Base-by-base conservation (phyloP, 1,140 invertebrate species). In the Trichomalopsis sarcophagae region DNA sequence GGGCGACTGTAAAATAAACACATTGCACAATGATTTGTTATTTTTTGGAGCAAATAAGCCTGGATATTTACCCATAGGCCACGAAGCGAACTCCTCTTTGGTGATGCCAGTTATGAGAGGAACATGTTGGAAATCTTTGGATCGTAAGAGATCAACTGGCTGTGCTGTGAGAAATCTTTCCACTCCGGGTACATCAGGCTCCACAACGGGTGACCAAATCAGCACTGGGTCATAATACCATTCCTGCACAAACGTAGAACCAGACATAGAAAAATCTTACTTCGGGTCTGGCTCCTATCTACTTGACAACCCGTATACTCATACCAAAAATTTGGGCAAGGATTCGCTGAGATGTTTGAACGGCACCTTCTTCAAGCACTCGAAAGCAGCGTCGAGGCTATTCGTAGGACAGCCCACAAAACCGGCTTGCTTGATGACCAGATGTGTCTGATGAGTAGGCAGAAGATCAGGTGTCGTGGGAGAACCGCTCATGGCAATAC, bases 81-180 rank as follows among this genome's bases (percentile, higher is more conserved):
- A 93, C 36, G 93, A 93, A 68, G 93, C 94, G 90, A 96, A 96
- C 89, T 96, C 96, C 86, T 95, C 94, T 81, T 93, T 92, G 0
- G 95, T 96, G 83, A 95, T 93, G 71, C 95, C 95, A 81, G 94
- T 93, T 30, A 96, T 94, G 66, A 95, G 90, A 2, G 96, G 96
- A 6, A 96, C 94, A 66, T 95, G 93, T 87, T 94, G 91, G 80
- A 96, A 94, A n/a, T 94, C 91, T 44, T 94, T 94, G 40, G 93
- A 89, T 77, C 92, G 90, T 33, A 96, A 93, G 5, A 94, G 90
- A 27, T 94, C 91, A 9, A 93, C 88, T 0, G 95, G 95, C 88
- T 95, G 93, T 30, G 93, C 93, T 0, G 91, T 85, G 30, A 96
- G 88, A 89, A 96, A 96, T 36, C 95, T 93, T 85, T 95, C 94